Percentiles rank a stretch among this genome's conserved stretches.
Conservation (phyloP, 1,140 invertebrate species). For the Caenorhabditis latens region DNA sequence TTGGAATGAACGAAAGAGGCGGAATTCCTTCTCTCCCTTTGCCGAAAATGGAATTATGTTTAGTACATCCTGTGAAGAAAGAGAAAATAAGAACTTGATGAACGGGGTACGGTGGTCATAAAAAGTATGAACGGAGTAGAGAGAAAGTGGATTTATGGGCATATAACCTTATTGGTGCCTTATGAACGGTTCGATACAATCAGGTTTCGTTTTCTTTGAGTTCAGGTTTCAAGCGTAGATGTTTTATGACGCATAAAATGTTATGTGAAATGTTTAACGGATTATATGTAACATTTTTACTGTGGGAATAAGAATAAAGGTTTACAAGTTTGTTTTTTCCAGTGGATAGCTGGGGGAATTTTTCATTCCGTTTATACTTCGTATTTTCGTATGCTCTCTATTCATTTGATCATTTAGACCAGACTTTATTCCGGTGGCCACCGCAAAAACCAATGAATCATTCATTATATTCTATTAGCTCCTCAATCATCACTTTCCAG, state of each 20-base stretch:
- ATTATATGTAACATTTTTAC: not conserved
- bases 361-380: not conserved
- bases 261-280: not conserved
- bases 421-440: not conserved
- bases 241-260: conserved; percentile 36
- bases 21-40: conserved; percentile 12
- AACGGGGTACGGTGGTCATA: conserved; percentile 36
- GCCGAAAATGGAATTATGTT: conserved; percentile 55
- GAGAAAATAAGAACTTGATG: conserved; percentile 23
- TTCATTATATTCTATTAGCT: conserved; percentile 11
- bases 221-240: not conserved
- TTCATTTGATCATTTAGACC: not conserved
- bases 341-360: not conserved
- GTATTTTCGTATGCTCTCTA: not conserved
- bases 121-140: conserved; percentile 16
- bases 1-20: conserved; percentile 29
- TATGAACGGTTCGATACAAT: conserved; percentile 37
- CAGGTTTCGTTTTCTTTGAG: not conserved
- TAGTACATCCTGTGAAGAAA: conserved; percentile 26
- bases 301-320: no score
- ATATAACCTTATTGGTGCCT: conserved; percentile 39
- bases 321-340: no score
- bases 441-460: conserved; percentile 13
- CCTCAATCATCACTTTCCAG: conserved; percentile 49
- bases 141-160: conserved; percentile 39